Evolutionary conservation across 2,888 invertebrate species (phyloP), one percentile per base, ranked within the genome.

Genomic region (Aleiodes leptofemur): DNA sequence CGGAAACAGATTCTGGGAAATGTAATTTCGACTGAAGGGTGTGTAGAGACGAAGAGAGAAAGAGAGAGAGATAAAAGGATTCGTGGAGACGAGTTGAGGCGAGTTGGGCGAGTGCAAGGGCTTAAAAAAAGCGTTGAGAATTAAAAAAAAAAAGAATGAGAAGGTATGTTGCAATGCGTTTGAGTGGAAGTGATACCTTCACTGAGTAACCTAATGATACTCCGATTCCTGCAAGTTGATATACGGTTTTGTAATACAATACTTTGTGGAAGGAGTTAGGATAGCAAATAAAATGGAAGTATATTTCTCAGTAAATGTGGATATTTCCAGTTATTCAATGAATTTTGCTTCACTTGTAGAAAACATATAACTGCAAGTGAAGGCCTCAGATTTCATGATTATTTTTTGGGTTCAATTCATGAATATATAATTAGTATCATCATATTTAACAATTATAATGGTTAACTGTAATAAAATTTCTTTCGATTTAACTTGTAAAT

Each of bases 1-100:
- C 55, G 89, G 88, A 88, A 89, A 86, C 87, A 85, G 86, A 88
- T 87, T 87, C 73, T 85, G 86, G 81, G 83, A 84, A 88, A 87
- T 84, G 86, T 88, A 87, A 87, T 88, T 88, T 87, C 86, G 86
- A 86, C 85, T 84, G 83, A 80, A 79, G 78, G 74, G 69, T 53
- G 34, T 16, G 38, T n/a, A 13, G 38, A 14, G 43, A 69, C 8
- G 56, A 13, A 29, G 29, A 59, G 34, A 61, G 43, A 43, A 9
- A 69, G 29, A 29, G 29, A 59, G 34, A 61, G 43, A 43, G 43
- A 43, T 43, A 11, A 43, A 43, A 43, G 43, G 43, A 43, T 43
- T 43, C 43, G 43, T 43, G 9, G 59, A 71, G 48, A 57, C 50
- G 70, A 61, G 38, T 38, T 61, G 61, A 34, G 61, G 31, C 50